These are phyloP conservation scores for Spilosoma lubricipeda DNA, from an alignment of 2,888 invertebrate species.

Conservation along the genomic window DNA sequence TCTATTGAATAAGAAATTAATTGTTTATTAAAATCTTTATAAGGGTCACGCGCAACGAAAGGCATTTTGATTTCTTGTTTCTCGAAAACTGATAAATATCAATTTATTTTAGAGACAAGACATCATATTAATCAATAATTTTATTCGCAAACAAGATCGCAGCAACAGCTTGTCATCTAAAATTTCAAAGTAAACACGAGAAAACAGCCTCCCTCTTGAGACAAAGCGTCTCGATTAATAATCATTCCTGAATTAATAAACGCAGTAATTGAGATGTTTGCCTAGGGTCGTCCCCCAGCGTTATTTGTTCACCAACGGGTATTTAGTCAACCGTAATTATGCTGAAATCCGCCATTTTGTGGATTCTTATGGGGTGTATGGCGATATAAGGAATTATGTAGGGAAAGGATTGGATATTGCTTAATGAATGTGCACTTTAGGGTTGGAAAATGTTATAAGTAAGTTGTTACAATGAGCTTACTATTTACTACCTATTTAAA, in stretches of 20 bases:
- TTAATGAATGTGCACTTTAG: constrained; percentile 1
- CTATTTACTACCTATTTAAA: too few relatives aligned
- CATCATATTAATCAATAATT: neutral
- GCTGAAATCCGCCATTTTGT: constrained; percentile 68
- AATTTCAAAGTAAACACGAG: constrained; percentile 27
- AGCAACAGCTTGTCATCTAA: constrained; percentile 7
- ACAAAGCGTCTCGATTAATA: constrained; percentile 70
- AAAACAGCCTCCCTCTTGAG: constrained; percentile 51
- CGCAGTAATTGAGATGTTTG: constrained; percentile 84
- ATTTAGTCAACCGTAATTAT: constrained; percentile 81
- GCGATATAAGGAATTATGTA: constrained; percentile 4
- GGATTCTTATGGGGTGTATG: constrained; percentile 50
- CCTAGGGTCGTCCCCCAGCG: constrained; percentile 66
- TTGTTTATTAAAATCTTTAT: too few relatives aligned
- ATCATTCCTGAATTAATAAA: constrained; percentile 81
- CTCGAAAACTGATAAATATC: neutral
- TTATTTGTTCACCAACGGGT: constrained; percentile 77
- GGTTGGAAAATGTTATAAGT: neutral
- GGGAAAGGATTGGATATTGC: constrained; percentile 11
- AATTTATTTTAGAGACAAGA: neutral
- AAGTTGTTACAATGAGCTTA: neutral
- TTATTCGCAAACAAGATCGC: neutral
- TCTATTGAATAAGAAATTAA: too few relatives aligned
- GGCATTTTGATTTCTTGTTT: too few relatives aligned
- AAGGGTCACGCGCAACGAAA: too few relatives aligned